phyloP scores from a whole-genome alignment of 2,113 vertebrate genomes.

The Gopherus evgoodei region DNA sequence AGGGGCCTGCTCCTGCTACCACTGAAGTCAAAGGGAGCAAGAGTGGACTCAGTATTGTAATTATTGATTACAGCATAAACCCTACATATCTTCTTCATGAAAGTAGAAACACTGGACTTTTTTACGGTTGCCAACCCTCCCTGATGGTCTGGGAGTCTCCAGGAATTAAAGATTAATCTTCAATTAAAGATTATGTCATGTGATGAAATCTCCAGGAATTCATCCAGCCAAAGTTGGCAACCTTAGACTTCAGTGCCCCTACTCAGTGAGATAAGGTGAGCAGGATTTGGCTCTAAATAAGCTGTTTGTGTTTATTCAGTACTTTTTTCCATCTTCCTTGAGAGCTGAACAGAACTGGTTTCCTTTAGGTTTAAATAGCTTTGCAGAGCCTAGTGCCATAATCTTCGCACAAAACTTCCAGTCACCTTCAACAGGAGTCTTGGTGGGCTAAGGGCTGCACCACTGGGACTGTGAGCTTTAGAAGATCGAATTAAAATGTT shows the following conservation, averaged over 20 bases:
- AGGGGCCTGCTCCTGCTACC: neutral
- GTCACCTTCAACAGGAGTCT: neutral
- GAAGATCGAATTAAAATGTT: slow-evolving; percentile 67
- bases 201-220: no score
- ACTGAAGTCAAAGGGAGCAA: neutral
- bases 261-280: neutral
- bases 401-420: neutral
- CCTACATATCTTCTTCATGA: neutral
- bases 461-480: slow-evolving; percentile 34
- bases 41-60: neutral
- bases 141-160: no score
- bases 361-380: slow-evolving; percentile 19
- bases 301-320: neutral
- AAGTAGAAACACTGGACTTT: neutral
- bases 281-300: neutral
- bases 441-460: neutral
- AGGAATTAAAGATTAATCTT: no score
- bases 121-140: no score
- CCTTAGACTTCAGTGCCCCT: neutral
- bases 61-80: neutral
- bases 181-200: no score
- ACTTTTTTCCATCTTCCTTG: neutral
- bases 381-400: neutral
- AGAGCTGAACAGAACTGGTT: neutral
- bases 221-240: no score